Percentiles rank a stretch among this genome's conserved stretches.
Evolutionary conservation across 2,113 vertebrate species (phyloP).

Genomic region (Chaetodon auriga): DNA sequence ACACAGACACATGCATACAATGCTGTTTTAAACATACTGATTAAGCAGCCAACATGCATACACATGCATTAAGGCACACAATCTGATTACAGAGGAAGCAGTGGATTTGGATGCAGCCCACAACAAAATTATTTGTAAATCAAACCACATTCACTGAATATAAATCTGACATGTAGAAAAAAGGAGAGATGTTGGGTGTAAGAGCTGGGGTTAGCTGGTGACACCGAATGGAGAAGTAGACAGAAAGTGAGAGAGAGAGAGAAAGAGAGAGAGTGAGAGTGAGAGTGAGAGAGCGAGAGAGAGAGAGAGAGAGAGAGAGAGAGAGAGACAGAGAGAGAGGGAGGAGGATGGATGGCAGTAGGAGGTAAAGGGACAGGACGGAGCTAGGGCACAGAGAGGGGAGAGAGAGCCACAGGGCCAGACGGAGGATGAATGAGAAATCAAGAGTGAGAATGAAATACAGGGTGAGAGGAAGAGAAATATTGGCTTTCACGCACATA

Average conservation of each 20-base stretch:
- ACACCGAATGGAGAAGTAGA: slow-evolving; percentile 2
- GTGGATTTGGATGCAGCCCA: slow-evolving; percentile 22
- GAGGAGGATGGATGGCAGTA: slow-evolving; percentile 27
- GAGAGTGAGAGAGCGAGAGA: slow-evolving; percentile 7
- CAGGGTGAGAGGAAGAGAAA: slow-evolving; percentile 56
- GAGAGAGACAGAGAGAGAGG: slow-evolving; percentile 19
- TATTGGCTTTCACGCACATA: slow-evolving; percentile 60
- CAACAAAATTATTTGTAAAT: slow-evolving; percentile 55
- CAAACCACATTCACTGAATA: slow-evolving; percentile 44
- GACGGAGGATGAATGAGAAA: slow-evolving; percentile 59
- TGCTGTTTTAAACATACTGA: slow-evolving; percentile 18
- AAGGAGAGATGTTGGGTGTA: neutral
- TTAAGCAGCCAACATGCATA: slow-evolving; percentile 7
- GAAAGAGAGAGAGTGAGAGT: neutral
- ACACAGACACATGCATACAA: neutral
- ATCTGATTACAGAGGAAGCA: slow-evolving; percentile 22
- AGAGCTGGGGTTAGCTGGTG: slow-evolving; percentile 23
- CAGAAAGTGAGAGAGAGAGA: neutral
- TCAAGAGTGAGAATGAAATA: slow-evolving; percentile 63
- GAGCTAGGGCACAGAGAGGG: slow-evolving; percentile 23
- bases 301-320: slow-evolving; percentile 15
- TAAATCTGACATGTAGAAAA: slow-evolving; percentile 37
- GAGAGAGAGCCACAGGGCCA: slow-evolving; percentile 55
- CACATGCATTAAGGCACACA: slow-evolving; percentile 28
- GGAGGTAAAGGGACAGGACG: slow-evolving; percentile 8